Evolutionary conservation across 2,797 vertebrate genomes (phyloP).

Genomic region (Streptopelia turtur): DNA sequence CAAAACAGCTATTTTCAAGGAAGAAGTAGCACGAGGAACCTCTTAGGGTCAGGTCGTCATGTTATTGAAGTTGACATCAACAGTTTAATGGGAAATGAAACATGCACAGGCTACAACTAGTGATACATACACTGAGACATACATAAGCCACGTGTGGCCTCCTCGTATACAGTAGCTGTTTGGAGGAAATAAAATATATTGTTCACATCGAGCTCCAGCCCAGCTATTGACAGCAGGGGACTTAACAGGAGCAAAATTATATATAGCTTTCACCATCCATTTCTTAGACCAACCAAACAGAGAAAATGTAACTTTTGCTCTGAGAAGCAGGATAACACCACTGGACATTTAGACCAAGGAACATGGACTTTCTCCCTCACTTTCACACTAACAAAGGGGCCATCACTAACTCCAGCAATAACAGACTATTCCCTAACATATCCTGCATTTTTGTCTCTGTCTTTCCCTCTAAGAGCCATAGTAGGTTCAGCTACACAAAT

Average conservation of each 20-base stretch:
- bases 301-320: not conserved
- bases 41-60: not conserved
- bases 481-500: not conserved
- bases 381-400: not conserved
- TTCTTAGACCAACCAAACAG: not conserved
- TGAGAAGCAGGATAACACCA: not conserved
- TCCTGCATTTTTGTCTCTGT: not conserved
- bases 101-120: not conserved
- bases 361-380: not conserved
- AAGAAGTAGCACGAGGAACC: not conserved
- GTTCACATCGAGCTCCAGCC: not conserved
- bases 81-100: not conserved
- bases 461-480: not conserved
- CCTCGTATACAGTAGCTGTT: not conserved
- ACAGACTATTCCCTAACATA: not conserved
- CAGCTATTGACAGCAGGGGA: not conserved
- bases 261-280: not conserved
- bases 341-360: not conserved
- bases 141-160: not conserved
- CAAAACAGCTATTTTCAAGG: not conserved
- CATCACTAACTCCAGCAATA: not conserved
- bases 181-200: not conserved
- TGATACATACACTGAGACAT: not conserved
- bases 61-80: not conserved
- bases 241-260: not conserved